These are phyloP conservation scores for Cenopis cana DNA, from an alignment of 2,888 invertebrate species.

Conservation along the genomic window DNA sequence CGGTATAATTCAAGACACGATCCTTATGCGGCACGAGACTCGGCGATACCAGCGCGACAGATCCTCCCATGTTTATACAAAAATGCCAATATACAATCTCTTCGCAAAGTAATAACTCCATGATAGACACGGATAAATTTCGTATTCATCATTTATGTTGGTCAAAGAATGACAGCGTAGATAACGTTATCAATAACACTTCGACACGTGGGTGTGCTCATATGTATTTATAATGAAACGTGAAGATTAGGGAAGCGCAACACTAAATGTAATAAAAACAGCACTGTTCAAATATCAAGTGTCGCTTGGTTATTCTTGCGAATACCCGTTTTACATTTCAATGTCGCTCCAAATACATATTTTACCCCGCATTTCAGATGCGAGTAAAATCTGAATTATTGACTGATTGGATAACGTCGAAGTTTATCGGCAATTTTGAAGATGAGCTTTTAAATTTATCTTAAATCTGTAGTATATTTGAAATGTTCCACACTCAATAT, in stretches of 20 bases:
- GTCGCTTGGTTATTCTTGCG: not conserved
- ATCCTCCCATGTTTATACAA: conserved; percentile 30
- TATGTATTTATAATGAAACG: not conserved
- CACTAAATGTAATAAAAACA: not conserved
- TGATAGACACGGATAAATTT: conserved; percentile 19
- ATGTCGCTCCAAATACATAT: conserved; percentile 11
- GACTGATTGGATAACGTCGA: not conserved
- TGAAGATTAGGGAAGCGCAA: not conserved
- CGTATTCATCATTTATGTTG: conserved; percentile 14
- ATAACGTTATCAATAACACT: conserved; percentile 16
- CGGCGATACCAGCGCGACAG: conserved; percentile 2
- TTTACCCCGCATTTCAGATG: conserved; percentile 9
- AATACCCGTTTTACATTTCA: conserved; percentile 15
- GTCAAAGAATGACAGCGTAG: conserved; percentile 16
- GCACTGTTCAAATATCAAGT: not conserved
- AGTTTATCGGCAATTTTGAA: not conserved
- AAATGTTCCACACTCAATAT: conserved; percentile 27
- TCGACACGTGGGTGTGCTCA: not conserved
- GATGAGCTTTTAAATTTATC: not conserved
- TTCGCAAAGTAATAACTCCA: conserved; percentile 26
- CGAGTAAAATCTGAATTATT: conserved; percentile 1
- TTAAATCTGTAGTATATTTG: conserved; percentile 11
- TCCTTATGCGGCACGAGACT: conserved; percentile 38
- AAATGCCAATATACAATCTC: conserved; percentile 33
- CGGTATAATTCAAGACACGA: conserved; percentile 50